Percentiles rank a stretch among this genome's conserved stretches.
These are phyloP conservation scores for Ditula angustiorana DNA, from an alignment of 2,888 invertebrate genomes.

Conservation along the genomic window DNA sequence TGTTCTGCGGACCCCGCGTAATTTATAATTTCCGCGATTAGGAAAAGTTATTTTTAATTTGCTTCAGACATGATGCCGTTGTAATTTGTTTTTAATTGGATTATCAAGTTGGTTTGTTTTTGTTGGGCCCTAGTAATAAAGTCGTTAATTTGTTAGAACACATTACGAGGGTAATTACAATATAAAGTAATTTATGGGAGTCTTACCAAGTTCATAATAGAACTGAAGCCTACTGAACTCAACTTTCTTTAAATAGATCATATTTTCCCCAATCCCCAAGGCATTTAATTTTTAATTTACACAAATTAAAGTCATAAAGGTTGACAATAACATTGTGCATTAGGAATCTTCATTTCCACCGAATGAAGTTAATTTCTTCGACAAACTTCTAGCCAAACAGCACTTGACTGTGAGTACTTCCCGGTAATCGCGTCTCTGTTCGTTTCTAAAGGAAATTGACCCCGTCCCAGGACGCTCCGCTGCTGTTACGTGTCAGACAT, in stretches of 20 bases:
- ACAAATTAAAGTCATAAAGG: background rate
- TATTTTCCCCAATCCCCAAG: no score
- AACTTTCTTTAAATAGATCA: background rate
- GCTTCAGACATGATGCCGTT: conserved; percentile 45
- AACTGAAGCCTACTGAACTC: background rate
- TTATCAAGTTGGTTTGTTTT: conserved; percentile 35
- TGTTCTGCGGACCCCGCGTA: conserved; percentile 49
- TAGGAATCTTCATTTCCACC: background rate
- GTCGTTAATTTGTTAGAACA: conserved; percentile 10
- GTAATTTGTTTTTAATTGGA: conserved; percentile 41
- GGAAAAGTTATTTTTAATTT: conserved; percentile 53
- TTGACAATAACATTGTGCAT: no score
- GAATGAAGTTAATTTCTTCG: background rate
- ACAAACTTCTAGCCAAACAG: conserved; percentile 7
- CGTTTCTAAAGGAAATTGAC: conserved; percentile 68
- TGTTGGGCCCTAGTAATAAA: conserved; percentile 15
- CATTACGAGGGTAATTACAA: conserved; percentile 20
- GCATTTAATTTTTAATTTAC: no score
- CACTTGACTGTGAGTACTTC: conserved; percentile 9
- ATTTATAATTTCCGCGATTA: conserved; percentile 64
- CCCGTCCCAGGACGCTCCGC: conserved; percentile 51
- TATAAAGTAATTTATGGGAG: background rate
- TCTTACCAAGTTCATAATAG: background rate
- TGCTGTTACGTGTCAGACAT: conserved; percentile 61
- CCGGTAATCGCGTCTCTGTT: conserved; percentile 51